These are phyloP conservation scores for Germaria angustata DNA, from an alignment of 2,888 invertebrate genomes.

Conservation along the genomic window DNA sequence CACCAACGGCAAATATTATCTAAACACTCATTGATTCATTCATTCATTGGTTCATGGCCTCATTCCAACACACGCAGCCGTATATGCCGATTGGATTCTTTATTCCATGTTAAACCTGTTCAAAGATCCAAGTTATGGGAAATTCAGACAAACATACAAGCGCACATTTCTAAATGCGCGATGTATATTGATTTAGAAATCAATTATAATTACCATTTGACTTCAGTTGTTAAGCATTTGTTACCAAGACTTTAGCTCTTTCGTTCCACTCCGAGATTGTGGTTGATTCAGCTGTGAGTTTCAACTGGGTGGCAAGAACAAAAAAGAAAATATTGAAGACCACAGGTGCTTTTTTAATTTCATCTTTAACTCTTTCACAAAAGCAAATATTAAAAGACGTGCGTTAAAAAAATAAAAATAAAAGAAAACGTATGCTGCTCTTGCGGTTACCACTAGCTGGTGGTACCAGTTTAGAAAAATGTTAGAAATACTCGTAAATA, in stretches of 20 bases:
- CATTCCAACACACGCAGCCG: no score
- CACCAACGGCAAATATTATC: background rate
- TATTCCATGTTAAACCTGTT: constrained; percentile 22
- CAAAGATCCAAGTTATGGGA: background rate
- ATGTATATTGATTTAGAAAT: constrained; percentile 54
- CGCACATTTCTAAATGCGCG: background rate
- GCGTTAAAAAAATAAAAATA: no score
- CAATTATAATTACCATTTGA: constrained; percentile 58
- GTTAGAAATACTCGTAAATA: background rate
- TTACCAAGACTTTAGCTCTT: background rate
- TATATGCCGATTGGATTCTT: constrained; percentile 20
- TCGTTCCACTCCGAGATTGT: background rate
- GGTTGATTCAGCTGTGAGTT: background rate
- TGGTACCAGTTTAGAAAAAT: background rate
- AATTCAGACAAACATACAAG: background rate
- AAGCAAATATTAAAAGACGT: background rate
- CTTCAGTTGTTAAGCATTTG: constrained; percentile 11
- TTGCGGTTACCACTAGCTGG: background rate
- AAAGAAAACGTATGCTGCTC: constrained; percentile 4
- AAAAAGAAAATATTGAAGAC: constrained; percentile 3
- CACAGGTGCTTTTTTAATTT: constrained; percentile 43
- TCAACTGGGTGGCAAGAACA: constrained; percentile 42
- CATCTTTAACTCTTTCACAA: background rate
- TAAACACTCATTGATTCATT: background rate
- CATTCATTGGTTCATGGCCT: background rate